Base-by-base conservation (phyloP, 2,797 vertebrate species). In the Pseudocheirus occidentalis region DNA sequence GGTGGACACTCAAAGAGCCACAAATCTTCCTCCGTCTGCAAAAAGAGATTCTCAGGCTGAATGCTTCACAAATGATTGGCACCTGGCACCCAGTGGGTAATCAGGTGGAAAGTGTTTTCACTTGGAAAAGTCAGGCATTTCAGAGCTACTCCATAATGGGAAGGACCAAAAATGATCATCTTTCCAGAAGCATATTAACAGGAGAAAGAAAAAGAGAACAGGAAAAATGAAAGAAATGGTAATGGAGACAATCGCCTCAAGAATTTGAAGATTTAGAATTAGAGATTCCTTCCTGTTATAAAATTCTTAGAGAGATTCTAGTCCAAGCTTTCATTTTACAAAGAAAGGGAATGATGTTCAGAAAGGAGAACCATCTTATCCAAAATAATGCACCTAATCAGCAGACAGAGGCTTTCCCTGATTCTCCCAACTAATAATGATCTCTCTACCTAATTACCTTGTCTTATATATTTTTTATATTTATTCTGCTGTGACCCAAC, bases 71-170 rank as follows among this genome's bases (percentile, higher is more conserved):
- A 95, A 92, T 90, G 96, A 97, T 55, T 97, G 96, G 55, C 95
- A 96, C 16, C 94, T 95, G 91, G 73, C 62, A 91, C 90, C 91
- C 34, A 4, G 34, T 13, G 87, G 52, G 59, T 93, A 96, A 94
- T 81, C 52, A 55, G 29, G 50, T 93, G 91, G 95, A 97, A 97
- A 96, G 62, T 93, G 34, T 90, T 93, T 95, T 96, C 58, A 93
- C 95, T 94, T 91, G 66, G 58, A 73, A 53, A 52, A 95, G 46
- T 94, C 93, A 92, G 21, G n/a, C 54, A 66, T 89, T 54, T 95
- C 93, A 94, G 92, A 94, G 92, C 34, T 54, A 9, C 59, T 91
- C 59, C 10, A 16, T 0, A 29, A 58, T n/a, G 73, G 21, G 10
- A 56, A 34, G 40, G 28, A 24, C 62, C 54, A 90, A 53, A 31